phyloP scores from a whole-genome alignment of 2,888 invertebrate genomes.

The Nomada lathburiana region DNA sequence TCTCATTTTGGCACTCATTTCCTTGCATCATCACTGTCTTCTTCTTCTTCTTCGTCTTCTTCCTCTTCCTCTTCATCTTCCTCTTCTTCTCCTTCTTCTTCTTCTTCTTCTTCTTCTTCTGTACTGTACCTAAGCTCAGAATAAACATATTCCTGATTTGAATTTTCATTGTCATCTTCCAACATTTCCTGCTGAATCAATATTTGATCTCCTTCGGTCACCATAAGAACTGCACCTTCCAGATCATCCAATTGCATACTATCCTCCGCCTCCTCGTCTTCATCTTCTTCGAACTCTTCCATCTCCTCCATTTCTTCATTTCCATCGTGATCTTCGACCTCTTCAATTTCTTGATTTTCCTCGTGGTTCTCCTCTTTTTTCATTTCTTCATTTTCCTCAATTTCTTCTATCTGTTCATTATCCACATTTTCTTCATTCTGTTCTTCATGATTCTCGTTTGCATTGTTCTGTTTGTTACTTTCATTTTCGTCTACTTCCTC shows the following conservation, averaged over 20 bases:
- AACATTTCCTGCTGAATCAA: slow-evolving; percentile 79
- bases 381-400: slow-evolving; percentile 38
- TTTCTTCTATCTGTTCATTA: slow-evolving; percentile 51
- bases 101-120: slow-evolving; percentile 16
- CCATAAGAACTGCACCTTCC: slow-evolving; percentile 82
- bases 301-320: slow-evolving; percentile 25
- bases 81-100: too few species aligned
- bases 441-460: slow-evolving; percentile 8
- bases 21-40: slow-evolving; percentile 66
- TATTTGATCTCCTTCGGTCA: slow-evolving; percentile 82
- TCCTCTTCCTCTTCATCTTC: too few species aligned
- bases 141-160: slow-evolving; percentile 66
- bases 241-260: slow-evolving; percentile 65
- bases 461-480: not conserved
- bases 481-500: slow-evolving; percentile 17
- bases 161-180: slow-evolving; percentile 78
- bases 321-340: slow-evolving; percentile 32
- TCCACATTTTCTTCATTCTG: slow-evolving; percentile 62
- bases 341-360: slow-evolving; percentile 50
- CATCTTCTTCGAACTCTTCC: slow-evolving; percentile 39
- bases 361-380: not conserved
- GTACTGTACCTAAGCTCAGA: slow-evolving; percentile 49
- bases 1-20: slow-evolving; percentile 81
- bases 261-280: slow-evolving; percentile 49
- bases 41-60: slow-evolving; percentile 14